Percentiles rank a stretch among this genome's conserved stretches.
These are phyloP conservation scores for Epinotia brunnichana DNA, from an alignment of 2,888 invertebrate genomes.

Conservation along the genomic window DNA sequence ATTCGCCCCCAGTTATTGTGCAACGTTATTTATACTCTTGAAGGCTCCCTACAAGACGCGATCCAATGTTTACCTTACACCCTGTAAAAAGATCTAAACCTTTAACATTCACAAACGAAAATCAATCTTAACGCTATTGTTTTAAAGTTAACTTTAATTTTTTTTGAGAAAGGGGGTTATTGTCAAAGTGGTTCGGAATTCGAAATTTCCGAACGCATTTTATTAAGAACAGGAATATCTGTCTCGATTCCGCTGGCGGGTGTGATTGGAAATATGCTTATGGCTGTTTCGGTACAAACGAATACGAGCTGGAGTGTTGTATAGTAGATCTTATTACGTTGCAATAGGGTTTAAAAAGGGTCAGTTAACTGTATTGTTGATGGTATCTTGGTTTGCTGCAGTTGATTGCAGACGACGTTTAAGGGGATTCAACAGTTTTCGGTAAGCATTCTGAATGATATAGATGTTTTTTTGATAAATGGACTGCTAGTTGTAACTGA, in stretches of 20 bases:
- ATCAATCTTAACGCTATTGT: background rate
- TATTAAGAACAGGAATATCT: conserved; percentile 75
- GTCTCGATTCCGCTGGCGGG: conserved; percentile 67
- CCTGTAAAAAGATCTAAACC: conserved; percentile 48
- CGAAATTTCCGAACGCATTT: conserved; percentile 76
- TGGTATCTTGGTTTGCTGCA: conserved; percentile 69
- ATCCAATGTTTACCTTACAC: conserved; percentile 60
- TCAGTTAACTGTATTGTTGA: conserved; percentile 15
- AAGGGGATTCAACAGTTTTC: conserved; percentile 45
- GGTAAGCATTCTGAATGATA: background rate
- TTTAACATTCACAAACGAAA: conserved; percentile 33
- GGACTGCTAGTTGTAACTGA: background rate
- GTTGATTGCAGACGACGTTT: conserved; percentile 64
- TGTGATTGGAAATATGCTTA: conserved; percentile 82
- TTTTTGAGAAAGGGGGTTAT: conserved; percentile 34
- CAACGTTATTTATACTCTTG: conserved; percentile 78
- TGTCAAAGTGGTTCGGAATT: conserved; percentile 42
- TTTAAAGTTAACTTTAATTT: conserved; percentile 45
- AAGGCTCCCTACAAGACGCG: conserved; percentile 68
- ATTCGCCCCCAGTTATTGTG: conserved; percentile 81
- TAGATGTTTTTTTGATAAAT: too few species aligned
- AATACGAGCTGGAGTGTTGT: background rate
- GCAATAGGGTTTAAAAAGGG: background rate
- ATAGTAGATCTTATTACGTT: background rate
- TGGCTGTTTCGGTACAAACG: conserved; percentile 59